A percentile compares a stretch with the other conserved stretches of the same genome.
Evolutionary conservation across 2,113 vertebrate species (phyloP).

Genomic region (Cisticola juncidis): DNA sequence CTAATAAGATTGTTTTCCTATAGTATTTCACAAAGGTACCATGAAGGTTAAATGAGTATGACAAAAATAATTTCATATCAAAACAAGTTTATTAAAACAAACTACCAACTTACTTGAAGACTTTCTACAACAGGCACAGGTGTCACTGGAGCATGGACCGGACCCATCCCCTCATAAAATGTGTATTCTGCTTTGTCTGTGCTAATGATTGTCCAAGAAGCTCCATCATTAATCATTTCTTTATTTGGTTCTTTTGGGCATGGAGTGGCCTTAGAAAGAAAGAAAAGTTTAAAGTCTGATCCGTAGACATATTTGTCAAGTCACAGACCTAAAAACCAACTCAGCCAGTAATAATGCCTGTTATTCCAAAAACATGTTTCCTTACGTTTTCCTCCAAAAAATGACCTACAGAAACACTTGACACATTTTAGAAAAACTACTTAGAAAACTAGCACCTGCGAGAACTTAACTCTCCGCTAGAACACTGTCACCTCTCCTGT

Average conservation of each 20-base stretch:
- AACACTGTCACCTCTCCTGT: neutral
- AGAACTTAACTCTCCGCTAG: neutral
- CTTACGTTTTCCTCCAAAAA: neutral
- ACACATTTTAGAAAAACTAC: neutral
- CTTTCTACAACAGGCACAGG: slow-evolving; percentile 99
- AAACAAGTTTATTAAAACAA: neutral
- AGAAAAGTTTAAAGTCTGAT: neutral
- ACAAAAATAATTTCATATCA: neutral
- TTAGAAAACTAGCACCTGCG: neutral
- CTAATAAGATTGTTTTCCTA: neutral
- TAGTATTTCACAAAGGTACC: neutral
- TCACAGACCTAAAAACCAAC: neutral
- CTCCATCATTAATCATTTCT: slow-evolving; percentile 99
- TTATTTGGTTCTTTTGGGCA: slow-evolving; percentile 99
- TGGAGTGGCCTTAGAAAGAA: slow-evolving; percentile 90
- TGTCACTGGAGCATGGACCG: slow-evolving; percentile 94
- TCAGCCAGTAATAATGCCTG: neutral
- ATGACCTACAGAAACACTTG: neutral
- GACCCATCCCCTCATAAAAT: slow-evolving; percentile 99
- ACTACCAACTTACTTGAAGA: slow-evolving; percentile 84
- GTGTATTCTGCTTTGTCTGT: slow-evolving; percentile 99
- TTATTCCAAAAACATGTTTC: neutral
- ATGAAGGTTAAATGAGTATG: neutral
- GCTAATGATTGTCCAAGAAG: slow-evolving; percentile 99
- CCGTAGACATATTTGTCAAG: neutral